Conservation (phyloP, 2,113 vertebrate genomes). For the Ascaphus truei region DNA sequence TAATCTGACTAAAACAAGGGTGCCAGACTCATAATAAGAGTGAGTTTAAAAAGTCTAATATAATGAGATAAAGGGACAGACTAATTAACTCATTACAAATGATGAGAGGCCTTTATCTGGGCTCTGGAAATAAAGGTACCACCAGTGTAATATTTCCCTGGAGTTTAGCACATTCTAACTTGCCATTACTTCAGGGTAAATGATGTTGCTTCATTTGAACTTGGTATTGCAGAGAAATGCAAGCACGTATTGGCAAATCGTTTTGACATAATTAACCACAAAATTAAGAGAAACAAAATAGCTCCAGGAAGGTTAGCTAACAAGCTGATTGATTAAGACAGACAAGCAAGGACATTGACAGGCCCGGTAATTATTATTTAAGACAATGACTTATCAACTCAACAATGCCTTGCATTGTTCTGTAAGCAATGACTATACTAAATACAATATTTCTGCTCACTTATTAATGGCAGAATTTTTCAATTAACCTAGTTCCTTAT, state of each 20-base stretch:
- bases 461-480: no score
- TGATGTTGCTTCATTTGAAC: background rate
- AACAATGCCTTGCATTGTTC: no score
- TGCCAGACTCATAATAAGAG: no score
- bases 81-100: background rate
- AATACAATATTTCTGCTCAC: no score
- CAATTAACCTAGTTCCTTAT: no score
- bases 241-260: background rate
- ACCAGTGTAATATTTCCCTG: background rate
- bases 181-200: background rate
- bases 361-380: background rate
- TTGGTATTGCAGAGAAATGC: background rate
- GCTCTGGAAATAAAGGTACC: background rate
- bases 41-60: no score
- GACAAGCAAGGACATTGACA: background rate
- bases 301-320: background rate
- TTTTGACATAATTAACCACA: conserved; percentile 7
- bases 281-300: background rate
- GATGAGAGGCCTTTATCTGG: background rate
- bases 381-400: no score
- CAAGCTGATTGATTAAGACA: background rate
- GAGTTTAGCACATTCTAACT: background rate
- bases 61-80: background rate
- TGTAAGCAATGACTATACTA: no score
- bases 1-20: no score